phyloP scores from a whole-genome alignment of 2,888 invertebrate genomes.

The Archips xylosteana region DNA sequence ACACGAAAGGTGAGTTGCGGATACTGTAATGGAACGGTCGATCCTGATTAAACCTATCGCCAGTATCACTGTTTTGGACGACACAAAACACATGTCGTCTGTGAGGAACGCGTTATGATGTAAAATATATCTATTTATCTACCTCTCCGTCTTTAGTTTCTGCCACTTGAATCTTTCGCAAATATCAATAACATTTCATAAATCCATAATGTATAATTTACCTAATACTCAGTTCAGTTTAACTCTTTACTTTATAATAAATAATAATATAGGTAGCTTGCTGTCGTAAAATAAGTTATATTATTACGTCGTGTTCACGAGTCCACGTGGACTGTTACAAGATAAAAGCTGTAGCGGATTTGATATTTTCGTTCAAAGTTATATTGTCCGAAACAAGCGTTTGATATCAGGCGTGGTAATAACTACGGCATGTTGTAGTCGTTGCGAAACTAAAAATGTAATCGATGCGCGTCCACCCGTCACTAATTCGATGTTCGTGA shows the following conservation, averaged over 20 bases:
- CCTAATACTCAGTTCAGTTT: not conserved
- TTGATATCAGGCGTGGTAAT: slow-evolving; percentile 58
- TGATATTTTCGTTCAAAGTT: slow-evolving; percentile 57
- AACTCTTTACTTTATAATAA: not conserved
- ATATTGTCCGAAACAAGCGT: slow-evolving; percentile 63
- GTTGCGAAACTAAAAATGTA: slow-evolving; percentile 66
- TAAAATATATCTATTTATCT: not conserved
- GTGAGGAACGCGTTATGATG: not conserved
- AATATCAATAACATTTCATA: not conserved
- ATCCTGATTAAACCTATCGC: not conserved
- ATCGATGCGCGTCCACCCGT: slow-evolving; percentile 59
- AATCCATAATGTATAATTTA: not conserved
- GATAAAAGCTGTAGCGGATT: slow-evolving; percentile 45
- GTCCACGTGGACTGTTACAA: slow-evolving; percentile 41
- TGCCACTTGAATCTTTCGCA: not conserved
- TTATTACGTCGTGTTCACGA: slow-evolving; percentile 8
- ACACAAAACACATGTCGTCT: not conserved
- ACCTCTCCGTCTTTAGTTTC: not conserved
- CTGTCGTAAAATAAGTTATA: not conserved
- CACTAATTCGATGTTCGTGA: slow-evolving; percentile 60
- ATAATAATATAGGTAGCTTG: not conserved
- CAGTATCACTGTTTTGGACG: not conserved
- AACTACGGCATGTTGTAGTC: slow-evolving; percentile 58
- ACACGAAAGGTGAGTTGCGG: not conserved
- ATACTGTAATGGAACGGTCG: not conserved